These are phyloP conservation scores for Aptenodytes forsteri DNA, from an alignment of 2,113 vertebrate genomes.

Conservation along the genomic window DNA sequence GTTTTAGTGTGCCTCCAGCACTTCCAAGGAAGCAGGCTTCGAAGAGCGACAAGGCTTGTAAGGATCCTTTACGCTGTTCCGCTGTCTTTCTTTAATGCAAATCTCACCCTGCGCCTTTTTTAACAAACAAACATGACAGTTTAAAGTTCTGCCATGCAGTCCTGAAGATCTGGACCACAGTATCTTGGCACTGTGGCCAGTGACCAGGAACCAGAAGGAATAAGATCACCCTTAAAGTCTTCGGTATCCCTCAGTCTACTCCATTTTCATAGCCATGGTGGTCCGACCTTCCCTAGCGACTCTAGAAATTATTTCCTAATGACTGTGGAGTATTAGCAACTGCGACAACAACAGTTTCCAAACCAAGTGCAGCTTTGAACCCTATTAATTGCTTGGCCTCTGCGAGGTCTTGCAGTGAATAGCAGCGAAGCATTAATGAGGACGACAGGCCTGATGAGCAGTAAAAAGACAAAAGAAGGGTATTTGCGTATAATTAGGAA, in stretches of 20 bases:
- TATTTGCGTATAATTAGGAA: constrained; percentile 34
- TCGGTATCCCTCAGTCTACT: background rate
- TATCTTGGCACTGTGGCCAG: background rate
- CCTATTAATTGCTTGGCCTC: background rate
- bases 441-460: background rate
- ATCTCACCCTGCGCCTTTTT: background rate
- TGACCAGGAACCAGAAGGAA: background rate
- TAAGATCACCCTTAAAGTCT: background rate
- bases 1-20: background rate
- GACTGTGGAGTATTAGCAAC: background rate
- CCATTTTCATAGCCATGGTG: background rate
- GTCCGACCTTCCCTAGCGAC: background rate
- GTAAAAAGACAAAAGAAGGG: constrained; percentile 20
- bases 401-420: background rate
- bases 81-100: background rate
- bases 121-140: background rate
- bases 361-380: background rate
- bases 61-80: background rate
- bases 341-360: background rate
- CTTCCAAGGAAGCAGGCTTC: background rate
- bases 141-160: background rate
- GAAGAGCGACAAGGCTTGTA: background rate
- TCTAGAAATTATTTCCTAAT: background rate
- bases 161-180: background rate
- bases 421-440: constrained; percentile 32